phyloP scores from a whole-genome alignment of 2,113 vertebrate genomes.

The Mus pahari region DNA sequence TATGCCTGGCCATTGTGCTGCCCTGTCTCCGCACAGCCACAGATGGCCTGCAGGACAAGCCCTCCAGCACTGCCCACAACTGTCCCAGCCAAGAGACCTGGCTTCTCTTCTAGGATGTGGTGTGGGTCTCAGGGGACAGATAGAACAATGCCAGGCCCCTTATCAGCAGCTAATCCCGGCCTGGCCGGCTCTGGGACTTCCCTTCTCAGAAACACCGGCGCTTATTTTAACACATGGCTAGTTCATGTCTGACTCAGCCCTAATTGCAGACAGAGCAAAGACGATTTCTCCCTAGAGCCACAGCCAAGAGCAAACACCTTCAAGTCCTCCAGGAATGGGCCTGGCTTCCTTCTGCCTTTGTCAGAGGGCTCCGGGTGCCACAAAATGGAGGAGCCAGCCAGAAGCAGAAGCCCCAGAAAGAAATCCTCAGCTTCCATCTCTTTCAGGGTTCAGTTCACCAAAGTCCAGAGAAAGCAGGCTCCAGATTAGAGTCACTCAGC shows the following conservation, averaged over 20 bases:
- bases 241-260: conserved; percentile 73
- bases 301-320: conserved; percentile 63
- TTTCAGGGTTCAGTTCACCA: not conserved
- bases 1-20: fast-evolving
- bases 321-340: conserved; percentile 51
- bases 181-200: conserved; percentile 76
- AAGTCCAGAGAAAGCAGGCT: not conserved
- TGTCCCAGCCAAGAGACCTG: conserved; percentile 29
- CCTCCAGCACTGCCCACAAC: not conserved
- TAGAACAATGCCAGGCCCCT: conserved; percentile 73
- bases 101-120: conserved; percentile 73
- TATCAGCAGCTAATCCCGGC: conserved; percentile 75
- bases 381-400: not conserved
- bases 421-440: not conserved
- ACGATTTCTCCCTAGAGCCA: conserved; percentile 51
- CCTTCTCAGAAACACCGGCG: conserved; percentile 79
- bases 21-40: not conserved
- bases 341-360: conserved; percentile 62
- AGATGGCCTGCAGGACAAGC: not conserved
- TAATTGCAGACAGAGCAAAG: conserved; percentile 43
- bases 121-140: conserved; percentile 64
- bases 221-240: conserved; percentile 75
- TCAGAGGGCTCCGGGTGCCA: conserved; percentile 2
- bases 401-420: not conserved
- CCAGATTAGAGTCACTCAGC: not conserved